Base-by-base conservation (phyloP, 2,888 invertebrate species). In the Meta bourneti region DNA sequence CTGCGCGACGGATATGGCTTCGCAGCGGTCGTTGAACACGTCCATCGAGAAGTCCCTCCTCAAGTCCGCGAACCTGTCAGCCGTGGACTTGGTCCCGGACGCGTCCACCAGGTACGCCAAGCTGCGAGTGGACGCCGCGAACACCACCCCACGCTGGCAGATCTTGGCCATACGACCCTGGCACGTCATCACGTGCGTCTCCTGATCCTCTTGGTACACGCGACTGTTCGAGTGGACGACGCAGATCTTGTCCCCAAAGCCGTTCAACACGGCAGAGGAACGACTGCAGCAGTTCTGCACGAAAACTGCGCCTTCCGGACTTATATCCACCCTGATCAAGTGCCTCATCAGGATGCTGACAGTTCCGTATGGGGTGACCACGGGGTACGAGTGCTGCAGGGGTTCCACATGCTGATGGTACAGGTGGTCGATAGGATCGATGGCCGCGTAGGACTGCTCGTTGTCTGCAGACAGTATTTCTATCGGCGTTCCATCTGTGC, bases 131-230 rank as follows among this genome's bases (percentile, higher is more conserved):
- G 97, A 97, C 93, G 97, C 97, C 74, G 98, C 98, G 95, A 98
- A 98, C 94, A 98, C 98, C 0, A 98, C 97, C 0, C 98, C 98
- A 94, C 98, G 97, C 95, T 97, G 97, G 97, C 98, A 98, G 97
- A 98, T 98, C 95, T 98, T 98, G 81, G 98, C 98, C 52, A 89
- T 54, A 6, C 85, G 49, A 7, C 85, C 82, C 48, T 87, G 75
- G 6, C 72, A 89, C 2, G 84, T 92, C 78, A 93, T 77, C 86
- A 94, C 79, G 94, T 94, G 94, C 93, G 95, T 95, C 96, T 96
- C 95, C 95, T 54, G 13, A 5, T 88, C 86, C 4, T 93, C 93
- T 11, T 83, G 85, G 7, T 82, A 80, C 13, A 98, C 97, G 77
- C 97, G 96, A 11, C 98, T 98, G 94, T 98, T 98, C 0, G 98